Evolutionary conservation across 2,113 vertebrate genomes (phyloP).

Genomic region (Ophiodon elongatus): DNA sequence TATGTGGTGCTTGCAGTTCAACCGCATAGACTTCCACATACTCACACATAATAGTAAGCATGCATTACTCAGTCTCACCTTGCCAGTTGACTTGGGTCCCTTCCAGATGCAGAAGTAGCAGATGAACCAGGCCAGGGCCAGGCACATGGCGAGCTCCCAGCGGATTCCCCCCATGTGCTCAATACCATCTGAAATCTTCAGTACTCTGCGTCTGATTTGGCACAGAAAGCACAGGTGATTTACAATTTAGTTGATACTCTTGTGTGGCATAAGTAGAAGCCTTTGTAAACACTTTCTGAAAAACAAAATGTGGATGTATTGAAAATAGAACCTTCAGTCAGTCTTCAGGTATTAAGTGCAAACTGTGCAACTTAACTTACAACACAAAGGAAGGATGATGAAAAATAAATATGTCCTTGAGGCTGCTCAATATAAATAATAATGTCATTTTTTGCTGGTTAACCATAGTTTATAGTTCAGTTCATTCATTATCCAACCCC

Average conservation of each 20-base stretch:
- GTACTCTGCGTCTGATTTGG: slow-evolving; percentile 89
- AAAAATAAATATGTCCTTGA: slow-evolving; percentile 45
- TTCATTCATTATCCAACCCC: not conserved
- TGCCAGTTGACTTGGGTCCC: slow-evolving; percentile 98
- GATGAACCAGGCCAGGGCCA: slow-evolving; percentile 96
- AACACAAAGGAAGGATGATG: slow-evolving; percentile 22
- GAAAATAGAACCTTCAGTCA: not conserved
- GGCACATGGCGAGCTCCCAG: slow-evolving; percentile 96
- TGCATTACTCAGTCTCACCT: slow-evolving; percentile 85
- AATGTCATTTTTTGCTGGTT: slow-evolving; percentile 6
- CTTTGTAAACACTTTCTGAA: not conserved
- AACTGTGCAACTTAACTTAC: slow-evolving; percentile 30
- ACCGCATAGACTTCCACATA: not conserved
- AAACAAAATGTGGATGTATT: not conserved
- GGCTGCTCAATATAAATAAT: slow-evolving; percentile 25
- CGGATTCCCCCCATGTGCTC: slow-evolving; percentile 94
- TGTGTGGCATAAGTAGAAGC: not conserved
- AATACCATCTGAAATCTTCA: slow-evolving; percentile 95
- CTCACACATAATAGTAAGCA: slow-evolving; percentile 7
- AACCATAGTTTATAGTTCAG: not conserved
- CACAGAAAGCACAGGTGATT: slow-evolving; percentile 30
- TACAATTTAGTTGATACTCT: not conserved
- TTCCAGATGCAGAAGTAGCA: slow-evolving; percentile 99
- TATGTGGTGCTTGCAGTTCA: not conserved
- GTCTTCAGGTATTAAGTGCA: not conserved